phyloP scores from a whole-genome alignment of 2,888 invertebrate species.

The Cloeon dipterum region DNA sequence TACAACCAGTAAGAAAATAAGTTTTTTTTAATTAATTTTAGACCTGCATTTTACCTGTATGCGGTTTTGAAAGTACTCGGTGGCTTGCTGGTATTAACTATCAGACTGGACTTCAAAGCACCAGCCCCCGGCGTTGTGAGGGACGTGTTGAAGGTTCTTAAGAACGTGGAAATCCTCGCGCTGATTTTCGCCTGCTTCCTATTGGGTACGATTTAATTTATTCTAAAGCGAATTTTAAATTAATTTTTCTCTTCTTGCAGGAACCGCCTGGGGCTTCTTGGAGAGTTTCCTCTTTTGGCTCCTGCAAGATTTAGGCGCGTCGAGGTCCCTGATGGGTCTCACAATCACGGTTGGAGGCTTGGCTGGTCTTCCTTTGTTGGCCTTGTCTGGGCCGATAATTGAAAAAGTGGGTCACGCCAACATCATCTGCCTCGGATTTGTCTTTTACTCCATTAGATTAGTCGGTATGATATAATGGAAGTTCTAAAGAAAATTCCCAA shows the following conservation, averaged over 20 bases:
- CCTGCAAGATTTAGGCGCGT: slow-evolving; percentile 50
- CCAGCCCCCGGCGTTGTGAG: slow-evolving; percentile 44
- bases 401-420: slow-evolving; percentile 49
- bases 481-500: not conserved
- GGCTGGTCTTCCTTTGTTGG: slow-evolving; percentile 48
- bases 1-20: too few species aligned
- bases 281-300: slow-evolving; percentile 65
- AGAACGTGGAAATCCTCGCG: slow-evolving; percentile 43
- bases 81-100: slow-evolving; percentile 40
- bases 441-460: slow-evolving; percentile 49
- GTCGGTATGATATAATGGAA: slow-evolving; percentile 24
- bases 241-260: slow-evolving; percentile 17
- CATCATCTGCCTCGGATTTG: slow-evolving; percentile 50
- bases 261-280: slow-evolving; percentile 62
- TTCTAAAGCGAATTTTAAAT: not conserved
- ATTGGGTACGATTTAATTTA: slow-evolving; percentile 27
- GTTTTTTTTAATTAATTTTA: slow-evolving; percentile 12
- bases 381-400: slow-evolving; percentile 54
- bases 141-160: slow-evolving; percentile 41
- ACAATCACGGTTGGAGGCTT: slow-evolving; percentile 57
- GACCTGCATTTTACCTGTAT: slow-evolving; percentile 57
- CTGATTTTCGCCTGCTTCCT: slow-evolving; percentile 48
- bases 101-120: slow-evolving; percentile 51
- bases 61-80: slow-evolving; percentile 42
- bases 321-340: slow-evolving; percentile 53